Evolutionary conservation across 2,113 vertebrate species (phyloP).

Genomic region (Lipophrys pholis): DNA sequence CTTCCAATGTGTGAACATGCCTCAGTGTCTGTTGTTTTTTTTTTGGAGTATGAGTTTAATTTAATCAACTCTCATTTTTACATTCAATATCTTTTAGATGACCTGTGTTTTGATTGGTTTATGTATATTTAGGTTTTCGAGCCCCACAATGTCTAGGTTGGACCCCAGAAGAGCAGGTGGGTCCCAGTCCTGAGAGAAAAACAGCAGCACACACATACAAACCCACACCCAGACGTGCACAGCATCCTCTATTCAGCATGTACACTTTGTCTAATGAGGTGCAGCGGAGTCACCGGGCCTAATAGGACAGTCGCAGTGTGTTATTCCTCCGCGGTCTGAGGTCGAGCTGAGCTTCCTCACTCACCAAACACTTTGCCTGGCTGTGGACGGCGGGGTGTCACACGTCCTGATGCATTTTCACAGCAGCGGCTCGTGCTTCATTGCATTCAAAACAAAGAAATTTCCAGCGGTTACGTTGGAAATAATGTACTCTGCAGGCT

Average conservation of each 20-base stretch:
- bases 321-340: slow-evolving; percentile 43
- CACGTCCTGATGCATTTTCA: slow-evolving; percentile 32
- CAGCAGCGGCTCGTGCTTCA: slow-evolving; percentile 35
- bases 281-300: slow-evolving; percentile 54
- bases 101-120: too few relatives aligned
- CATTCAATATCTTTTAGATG: too few relatives aligned
- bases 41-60: too few relatives aligned
- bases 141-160: too few relatives aligned
- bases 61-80: too few relatives aligned
- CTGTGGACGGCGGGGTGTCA: slow-evolving; percentile 40
- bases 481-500: slow-evolving; percentile 1
- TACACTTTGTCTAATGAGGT: slow-evolving; percentile 62
- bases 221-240: not conserved
- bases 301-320: slow-evolving; percentile 66
- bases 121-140: too few relatives aligned
- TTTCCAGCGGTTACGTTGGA: slow-evolving; percentile 22
- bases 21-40: too few relatives aligned
- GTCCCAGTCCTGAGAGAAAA: too few relatives aligned
- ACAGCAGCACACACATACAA: too few relatives aligned
- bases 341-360: slow-evolving; percentile 33
- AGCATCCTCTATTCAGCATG: slow-evolving; percentile 2
- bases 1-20: too few relatives aligned
- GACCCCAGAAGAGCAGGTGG: too few relatives aligned
- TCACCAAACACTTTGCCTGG: slow-evolving; percentile 52
- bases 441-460: slow-evolving; percentile 44